Evolutionary conservation across 2,797 vertebrate species (phyloP).

Genomic region (Melanotaenia boesemani): DNA sequence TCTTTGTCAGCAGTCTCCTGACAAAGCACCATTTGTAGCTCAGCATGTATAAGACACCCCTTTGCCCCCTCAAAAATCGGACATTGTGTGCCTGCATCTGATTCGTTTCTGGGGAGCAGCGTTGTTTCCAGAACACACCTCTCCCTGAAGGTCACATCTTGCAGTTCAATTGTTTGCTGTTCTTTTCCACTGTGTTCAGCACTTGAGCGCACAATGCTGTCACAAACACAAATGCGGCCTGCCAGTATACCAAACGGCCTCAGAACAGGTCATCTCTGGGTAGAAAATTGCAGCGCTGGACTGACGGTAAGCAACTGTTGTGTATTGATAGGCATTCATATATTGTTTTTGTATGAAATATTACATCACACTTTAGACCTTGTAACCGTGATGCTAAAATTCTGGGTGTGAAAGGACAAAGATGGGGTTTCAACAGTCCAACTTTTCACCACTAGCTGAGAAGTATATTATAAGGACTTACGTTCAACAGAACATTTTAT

Average conservation of each 20-base stretch:
- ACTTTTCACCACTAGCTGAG: not conserved
- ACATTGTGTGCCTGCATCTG: conserved; percentile 37
- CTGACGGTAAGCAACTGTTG: conserved; percentile 20
- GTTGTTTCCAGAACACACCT: conserved; percentile 11
- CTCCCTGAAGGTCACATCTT: conserved; percentile 65
- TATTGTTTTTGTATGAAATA: not conserved
- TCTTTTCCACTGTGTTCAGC: conserved; percentile 42
- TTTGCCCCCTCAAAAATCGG: conserved; percentile 44
- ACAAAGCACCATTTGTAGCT: conserved; percentile 69
- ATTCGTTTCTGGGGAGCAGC: conserved; percentile 12
- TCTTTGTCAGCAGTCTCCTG: conserved; percentile 61
- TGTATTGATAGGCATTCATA: conserved; percentile 15
- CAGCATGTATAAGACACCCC: conserved; percentile 63
- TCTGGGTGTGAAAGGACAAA: conserved; percentile 5
- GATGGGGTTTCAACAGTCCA: conserved; percentile 1
- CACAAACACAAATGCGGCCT: conserved; percentile 59
- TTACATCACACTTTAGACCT: conserved; percentile 8
- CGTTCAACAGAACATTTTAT: not conserved
- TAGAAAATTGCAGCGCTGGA: conserved; percentile 48
- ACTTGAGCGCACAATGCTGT: conserved; percentile 29
- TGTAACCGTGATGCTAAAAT: not conserved
- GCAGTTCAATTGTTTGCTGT: conserved; percentile 50
- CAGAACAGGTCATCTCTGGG: conserved; percentile 49
- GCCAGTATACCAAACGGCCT: not conserved
- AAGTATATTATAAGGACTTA: not conserved